Conservation (phyloP, 2,113 vertebrate genomes). For the Periophthalmodon schlosseri region DNA sequence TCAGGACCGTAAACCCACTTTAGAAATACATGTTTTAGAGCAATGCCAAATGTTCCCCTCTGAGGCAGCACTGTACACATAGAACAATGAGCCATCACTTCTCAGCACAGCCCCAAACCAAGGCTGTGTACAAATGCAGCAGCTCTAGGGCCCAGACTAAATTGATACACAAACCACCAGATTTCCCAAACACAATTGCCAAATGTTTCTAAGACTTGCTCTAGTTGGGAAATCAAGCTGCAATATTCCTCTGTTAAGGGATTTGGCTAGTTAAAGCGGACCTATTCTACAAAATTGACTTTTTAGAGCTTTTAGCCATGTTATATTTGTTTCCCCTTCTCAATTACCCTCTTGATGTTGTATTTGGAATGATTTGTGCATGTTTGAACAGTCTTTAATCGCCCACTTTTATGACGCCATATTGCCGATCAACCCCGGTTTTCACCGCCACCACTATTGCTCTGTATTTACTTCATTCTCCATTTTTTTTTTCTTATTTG, state of each 20-base stretch:
- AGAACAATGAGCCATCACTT: slow-evolving; percentile 45
- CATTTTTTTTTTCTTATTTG: too few species aligned
- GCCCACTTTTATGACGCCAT: too few species aligned
- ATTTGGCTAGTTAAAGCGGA: not conserved
- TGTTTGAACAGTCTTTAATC: too few species aligned
- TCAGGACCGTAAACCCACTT: slow-evolving; percentile 23
- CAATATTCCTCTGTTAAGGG: slow-evolving; percentile 22
- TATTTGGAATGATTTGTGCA: too few species aligned
- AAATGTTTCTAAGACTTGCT: slow-evolving; percentile 34
- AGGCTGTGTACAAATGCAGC: slow-evolving; percentile 37
- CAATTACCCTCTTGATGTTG: too few species aligned
- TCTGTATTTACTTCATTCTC: too few species aligned
- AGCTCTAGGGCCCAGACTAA: slow-evolving; percentile 20
- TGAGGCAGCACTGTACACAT: slow-evolving; percentile 41
- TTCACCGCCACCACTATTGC: too few species aligned
- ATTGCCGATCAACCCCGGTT: too few species aligned
- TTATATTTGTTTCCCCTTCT: too few species aligned
- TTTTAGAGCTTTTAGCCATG: too few species aligned
- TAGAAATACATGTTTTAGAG: slow-evolving; percentile 41
- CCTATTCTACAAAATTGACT: too few species aligned
- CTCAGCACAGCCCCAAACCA: slow-evolving; percentile 27
- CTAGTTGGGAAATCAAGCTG: slow-evolving; percentile 14
- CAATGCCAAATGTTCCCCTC: slow-evolving; percentile 45
- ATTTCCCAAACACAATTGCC: slow-evolving; percentile 6
- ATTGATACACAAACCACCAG: slow-evolving; percentile 20